Evolutionary conservation across 1,140 invertebrate species (phyloP).

Genomic region (Caenorhabditis tropicalis): DNA sequence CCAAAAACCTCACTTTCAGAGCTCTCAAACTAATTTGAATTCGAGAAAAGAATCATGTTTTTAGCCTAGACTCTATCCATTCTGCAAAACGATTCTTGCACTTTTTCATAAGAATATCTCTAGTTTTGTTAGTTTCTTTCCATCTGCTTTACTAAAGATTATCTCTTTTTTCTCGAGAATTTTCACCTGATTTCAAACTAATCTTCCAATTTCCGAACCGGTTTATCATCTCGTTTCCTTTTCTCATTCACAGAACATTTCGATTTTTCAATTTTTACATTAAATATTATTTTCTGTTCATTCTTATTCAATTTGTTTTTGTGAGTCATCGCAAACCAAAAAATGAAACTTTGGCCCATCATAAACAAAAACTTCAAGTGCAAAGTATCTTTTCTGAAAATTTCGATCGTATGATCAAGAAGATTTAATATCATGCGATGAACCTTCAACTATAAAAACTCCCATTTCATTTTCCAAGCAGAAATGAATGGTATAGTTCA

Average conservation of each 20-base stretch:
- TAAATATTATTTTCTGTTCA: too few relatives aligned
- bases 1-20: not conserved
- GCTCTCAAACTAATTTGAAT: not conserved
- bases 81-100: constrained; percentile 1
- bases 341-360: not conserved
- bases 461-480: not conserved
- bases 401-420: not conserved
- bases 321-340: too few relatives aligned
- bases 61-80: not conserved
- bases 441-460: not conserved
- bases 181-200: not conserved
- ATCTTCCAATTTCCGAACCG: not conserved
- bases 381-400: not conserved
- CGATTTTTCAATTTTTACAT: too few relatives aligned
- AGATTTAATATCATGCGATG: not conserved
- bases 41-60: not conserved
- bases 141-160: not conserved
- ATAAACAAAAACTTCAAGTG: not conserved
- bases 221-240: not conserved
- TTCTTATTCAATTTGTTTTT: too few relatives aligned
- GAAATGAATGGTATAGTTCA: too few relatives aligned
- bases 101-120: not conserved
- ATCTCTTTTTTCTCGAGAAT: not conserved
- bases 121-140: not conserved
- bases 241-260: not conserved